A percentile compares a stretch with the other conserved stretches of the same genome.
Conservation (phyloP, 2,797 vertebrate genomes). For the Apogon talboti region DNA sequence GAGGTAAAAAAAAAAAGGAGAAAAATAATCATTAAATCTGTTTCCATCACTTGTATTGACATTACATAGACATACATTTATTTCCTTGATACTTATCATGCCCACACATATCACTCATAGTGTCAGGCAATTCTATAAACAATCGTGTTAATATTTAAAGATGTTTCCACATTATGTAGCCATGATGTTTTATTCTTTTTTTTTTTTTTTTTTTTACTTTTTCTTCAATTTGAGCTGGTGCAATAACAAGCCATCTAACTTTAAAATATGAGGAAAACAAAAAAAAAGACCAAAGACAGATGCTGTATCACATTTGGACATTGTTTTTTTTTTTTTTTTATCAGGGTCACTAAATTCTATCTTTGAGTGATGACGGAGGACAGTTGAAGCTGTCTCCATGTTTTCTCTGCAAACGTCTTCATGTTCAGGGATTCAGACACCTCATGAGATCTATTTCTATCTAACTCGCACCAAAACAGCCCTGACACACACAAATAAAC, state of each 20-base stretch:
- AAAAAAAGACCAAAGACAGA: slow-evolving; percentile 63
- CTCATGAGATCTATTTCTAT: slow-evolving; percentile 34
- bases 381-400: slow-evolving; percentile 35
- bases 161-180: slow-evolving; percentile 23
- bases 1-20: slow-evolving; percentile 2
- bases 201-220: slow-evolving; percentile 8
- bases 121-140: slow-evolving; percentile 8
- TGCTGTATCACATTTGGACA: slow-evolving; percentile 23
- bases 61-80: neutral
- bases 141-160: slow-evolving; percentile 34
- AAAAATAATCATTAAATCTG: neutral
- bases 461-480: slow-evolving; percentile 31
- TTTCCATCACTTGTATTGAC: neutral
- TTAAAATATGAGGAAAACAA: neutral
- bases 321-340: neutral
- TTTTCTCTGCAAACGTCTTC: slow-evolving; percentile 29
- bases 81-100: too few species aligned
- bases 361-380: slow-evolving; percentile 20
- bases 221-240: slow-evolving; percentile 59
- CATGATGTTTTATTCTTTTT: slow-evolving; percentile 25
- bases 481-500: slow-evolving; percentile 32
- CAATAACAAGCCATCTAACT: slow-evolving; percentile 51
- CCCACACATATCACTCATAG: slow-evolving; percentile 3
- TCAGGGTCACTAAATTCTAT: slow-evolving; percentile 30
- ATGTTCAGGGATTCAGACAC: slow-evolving; percentile 65